Conservation (phyloP, 2,797 vertebrate species). For the Hozukius guyotensis region DNA sequence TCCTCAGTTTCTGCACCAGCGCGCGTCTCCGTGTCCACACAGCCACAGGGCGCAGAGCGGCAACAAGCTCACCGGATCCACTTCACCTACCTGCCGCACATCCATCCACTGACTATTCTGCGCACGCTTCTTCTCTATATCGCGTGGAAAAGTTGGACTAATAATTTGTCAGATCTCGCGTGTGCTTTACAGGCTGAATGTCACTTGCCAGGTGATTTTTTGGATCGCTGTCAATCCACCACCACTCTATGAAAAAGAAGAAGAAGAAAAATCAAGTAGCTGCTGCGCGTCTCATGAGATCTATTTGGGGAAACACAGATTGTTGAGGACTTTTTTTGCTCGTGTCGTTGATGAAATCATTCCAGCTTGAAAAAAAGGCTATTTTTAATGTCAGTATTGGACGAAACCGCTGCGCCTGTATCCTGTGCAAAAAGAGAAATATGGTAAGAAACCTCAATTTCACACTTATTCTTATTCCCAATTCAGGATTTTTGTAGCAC, state of each 20-base stretch:
- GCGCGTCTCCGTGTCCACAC: constrained; percentile 36
- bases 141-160: constrained; percentile 60
- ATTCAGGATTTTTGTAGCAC: neutral
- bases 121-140: neutral
- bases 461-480: constrained; percentile 3
- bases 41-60: constrained; percentile 47
- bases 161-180: neutral
- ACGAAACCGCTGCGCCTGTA: constrained; percentile 19
- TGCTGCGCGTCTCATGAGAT: neutral
- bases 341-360: neutral
- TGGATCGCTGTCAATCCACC: neutral
- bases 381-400: constrained; percentile 21
- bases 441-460: constrained; percentile 61
- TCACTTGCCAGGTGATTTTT: neutral
- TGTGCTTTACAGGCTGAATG: neutral
- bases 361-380: neutral
- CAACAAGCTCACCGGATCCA: constrained; percentile 20
- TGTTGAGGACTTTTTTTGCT: constrained; percentile 17
- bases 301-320: neutral
- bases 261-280: neutral
- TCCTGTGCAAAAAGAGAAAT: constrained; percentile 16
- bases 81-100: neutral
- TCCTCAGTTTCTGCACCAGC: constrained; percentile 46
- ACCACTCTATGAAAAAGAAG: constrained; percentile 14
- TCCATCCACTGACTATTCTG: neutral